A percentile compares a stretch with the other conserved stretches of the same genome.
Conservation (phyloP, 2,888 invertebrate genomes). For the Chironomus riparius region DNA sequence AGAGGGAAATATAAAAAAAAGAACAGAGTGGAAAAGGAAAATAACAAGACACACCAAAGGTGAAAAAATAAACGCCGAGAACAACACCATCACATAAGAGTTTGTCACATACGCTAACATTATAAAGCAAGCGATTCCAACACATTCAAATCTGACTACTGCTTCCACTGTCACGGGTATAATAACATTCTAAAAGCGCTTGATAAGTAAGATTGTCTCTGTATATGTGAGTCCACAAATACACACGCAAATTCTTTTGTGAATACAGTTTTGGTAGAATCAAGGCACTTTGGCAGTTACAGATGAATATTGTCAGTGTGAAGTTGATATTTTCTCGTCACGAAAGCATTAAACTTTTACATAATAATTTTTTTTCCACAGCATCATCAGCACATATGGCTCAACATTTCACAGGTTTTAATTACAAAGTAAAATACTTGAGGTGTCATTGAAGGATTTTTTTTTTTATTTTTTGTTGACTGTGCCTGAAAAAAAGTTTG, state of each 20-base stretch:
- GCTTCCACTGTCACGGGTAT: not conserved
- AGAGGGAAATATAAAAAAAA: not conserved
- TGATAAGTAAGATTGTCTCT: not conserved
- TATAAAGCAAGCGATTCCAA: not conserved
- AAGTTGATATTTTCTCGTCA: slow-evolving; percentile 3
- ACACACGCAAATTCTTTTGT: not conserved
- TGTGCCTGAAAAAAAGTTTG: too few relatives aligned
- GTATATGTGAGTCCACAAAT: not conserved
- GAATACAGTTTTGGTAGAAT: not conserved
- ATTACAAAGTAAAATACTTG: too few relatives aligned
- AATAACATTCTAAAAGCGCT: too few relatives aligned
- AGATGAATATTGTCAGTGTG: slow-evolving; percentile 25
- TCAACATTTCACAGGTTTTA: too few relatives aligned
- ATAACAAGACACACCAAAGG: slow-evolving; percentile 24
- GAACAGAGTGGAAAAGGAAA: slow-evolving; percentile 21
- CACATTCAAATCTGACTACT: not conserved
- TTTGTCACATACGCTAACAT: slow-evolving; percentile 14
- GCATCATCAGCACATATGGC: not conserved
- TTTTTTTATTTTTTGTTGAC: too few relatives aligned
- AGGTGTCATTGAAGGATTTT: too few relatives aligned
- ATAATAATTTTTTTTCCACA: not conserved
- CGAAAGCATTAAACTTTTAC: not conserved
- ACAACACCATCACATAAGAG: slow-evolving; percentile 25
- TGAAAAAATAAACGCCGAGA: slow-evolving; percentile 25
- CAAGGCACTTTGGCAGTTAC: slow-evolving; percentile 13